A percentile compares a stretch with the other conserved stretches of the same genome.
phyloP scores from a whole-genome alignment of 30 jellyfish, hydroid and myxozoan species.

The Pelagia noctiluca region DNA sequence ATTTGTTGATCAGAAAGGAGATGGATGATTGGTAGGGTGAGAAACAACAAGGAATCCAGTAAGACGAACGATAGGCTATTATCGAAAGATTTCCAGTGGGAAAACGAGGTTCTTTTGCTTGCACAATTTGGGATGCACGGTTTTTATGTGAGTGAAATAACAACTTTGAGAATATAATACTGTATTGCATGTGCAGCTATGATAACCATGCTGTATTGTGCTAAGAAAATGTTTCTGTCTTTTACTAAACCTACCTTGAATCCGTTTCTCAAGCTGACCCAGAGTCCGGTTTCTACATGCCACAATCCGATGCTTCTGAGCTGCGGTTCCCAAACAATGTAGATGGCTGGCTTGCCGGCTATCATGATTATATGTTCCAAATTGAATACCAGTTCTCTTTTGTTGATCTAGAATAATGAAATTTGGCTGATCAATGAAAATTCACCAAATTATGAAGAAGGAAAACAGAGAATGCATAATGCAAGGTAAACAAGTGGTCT shows the following conservation, averaged over 20 bases:
- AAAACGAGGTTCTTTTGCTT: too few species aligned
- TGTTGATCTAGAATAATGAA: conserved; percentile 39
- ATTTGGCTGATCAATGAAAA: not conserved
- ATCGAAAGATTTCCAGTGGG: too few species aligned
- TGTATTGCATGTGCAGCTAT: too few species aligned
- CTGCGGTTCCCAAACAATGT: conserved; percentile 74
- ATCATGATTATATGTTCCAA: conserved; percentile 13
- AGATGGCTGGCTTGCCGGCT: conserved; percentile 22
- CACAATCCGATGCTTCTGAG: conserved; percentile 17
- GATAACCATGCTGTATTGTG: too few species aligned
- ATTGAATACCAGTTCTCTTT: not conserved
- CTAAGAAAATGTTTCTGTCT: too few species aligned
- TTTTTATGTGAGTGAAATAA: too few species aligned
- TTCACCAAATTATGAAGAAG: not conserved
- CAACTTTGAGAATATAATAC: too few species aligned
- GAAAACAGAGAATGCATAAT: not conserved
- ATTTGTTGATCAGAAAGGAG: too few species aligned
- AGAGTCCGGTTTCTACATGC: conserved; percentile 58
- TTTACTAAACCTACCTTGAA: conserved; percentile 53
- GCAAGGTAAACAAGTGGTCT: not conserved
- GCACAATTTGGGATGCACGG: too few species aligned
- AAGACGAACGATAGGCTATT: too few species aligned
- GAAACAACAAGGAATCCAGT: too few species aligned
- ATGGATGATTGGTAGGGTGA: too few species aligned
- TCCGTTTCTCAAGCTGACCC: conserved; percentile 44